phyloP scores from a whole-genome alignment of 2,113 vertebrate genomes.

The Phylloscopus whistleri region DNA sequence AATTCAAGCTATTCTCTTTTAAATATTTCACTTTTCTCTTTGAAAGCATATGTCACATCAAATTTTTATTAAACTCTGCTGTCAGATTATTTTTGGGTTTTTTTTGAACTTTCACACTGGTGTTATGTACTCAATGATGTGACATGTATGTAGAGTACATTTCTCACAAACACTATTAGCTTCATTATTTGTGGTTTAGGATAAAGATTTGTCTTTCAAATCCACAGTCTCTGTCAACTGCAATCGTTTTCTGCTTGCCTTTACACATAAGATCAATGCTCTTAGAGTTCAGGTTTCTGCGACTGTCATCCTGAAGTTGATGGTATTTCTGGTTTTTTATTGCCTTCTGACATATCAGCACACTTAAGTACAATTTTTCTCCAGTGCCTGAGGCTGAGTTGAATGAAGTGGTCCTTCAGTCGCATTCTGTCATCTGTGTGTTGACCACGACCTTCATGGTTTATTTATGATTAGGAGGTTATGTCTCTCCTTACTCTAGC shows the following conservation, averaged over 20 bases:
- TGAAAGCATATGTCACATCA: neutral
- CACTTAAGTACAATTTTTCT: constrained; percentile 59
- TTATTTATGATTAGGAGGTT: constrained; percentile 51
- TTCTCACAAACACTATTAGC: neutral
- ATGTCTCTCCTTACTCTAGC: neutral
- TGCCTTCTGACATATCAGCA: constrained; percentile 42
- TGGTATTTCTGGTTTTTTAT: constrained; percentile 55
- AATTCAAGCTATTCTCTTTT: neutral
- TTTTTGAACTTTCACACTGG: neutral
- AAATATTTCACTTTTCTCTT: neutral
- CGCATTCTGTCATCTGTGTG: constrained; percentile 52
- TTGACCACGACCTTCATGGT: constrained; percentile 61
- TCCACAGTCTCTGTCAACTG: constrained; percentile 22
- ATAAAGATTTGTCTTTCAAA: constrained; percentile 46
- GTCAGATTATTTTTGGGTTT: constrained; percentile 9
- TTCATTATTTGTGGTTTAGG: constrained; percentile 46
- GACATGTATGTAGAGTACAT: neutral
- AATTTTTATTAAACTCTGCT: neutral
- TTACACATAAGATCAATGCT: constrained; percentile 45
- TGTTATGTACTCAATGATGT: neutral
- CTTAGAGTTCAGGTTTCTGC: constrained; percentile 5
- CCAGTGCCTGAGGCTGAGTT: constrained; percentile 45
- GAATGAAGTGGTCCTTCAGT: constrained; percentile 47
- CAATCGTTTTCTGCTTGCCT: neutral
- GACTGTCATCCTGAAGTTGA: constrained; percentile 41